A percentile compares a stretch with the other conserved stretches of the same genome.
Evolutionary conservation across 2,797 vertebrate genomes (phyloP).

Genomic region (Acrossocheilus wenchowensis): DNA sequence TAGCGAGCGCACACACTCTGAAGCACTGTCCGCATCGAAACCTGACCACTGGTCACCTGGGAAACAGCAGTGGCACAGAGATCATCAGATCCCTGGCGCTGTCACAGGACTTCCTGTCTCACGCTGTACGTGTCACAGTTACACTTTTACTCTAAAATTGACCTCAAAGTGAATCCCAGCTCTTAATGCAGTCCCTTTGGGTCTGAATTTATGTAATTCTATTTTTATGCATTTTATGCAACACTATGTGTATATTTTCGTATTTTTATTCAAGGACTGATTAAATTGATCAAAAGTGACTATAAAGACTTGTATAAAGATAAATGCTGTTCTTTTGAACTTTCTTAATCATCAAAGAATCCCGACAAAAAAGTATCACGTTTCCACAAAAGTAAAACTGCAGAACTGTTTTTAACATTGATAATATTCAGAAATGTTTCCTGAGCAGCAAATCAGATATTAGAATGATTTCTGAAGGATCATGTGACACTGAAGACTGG

Average conservation of each 20-base stretch:
- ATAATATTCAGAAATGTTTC: too few species aligned
- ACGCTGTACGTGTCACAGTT: slow-evolving; percentile 82
- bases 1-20: slow-evolving; percentile 86
- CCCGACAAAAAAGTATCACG: too few species aligned
- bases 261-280: too few species aligned
- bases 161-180: neutral
- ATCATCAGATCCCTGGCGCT: slow-evolving; percentile 71
- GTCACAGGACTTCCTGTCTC: slow-evolving; percentile 76
- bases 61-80: slow-evolving; percentile 76
- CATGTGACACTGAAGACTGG: neutral
- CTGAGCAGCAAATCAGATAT: neutral
- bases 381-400: too few species aligned
- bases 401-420: too few species aligned
- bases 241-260: neutral
- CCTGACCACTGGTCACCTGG: slow-evolving; percentile 68
- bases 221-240: neutral
- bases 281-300: too few species aligned
- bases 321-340: too few species aligned
- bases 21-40: slow-evolving; percentile 81
- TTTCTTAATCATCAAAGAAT: too few species aligned
- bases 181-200: neutral
- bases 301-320: too few species aligned
- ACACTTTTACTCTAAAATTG: slow-evolving; percentile 19
- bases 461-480: neutral
- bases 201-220: slow-evolving; percentile 59